These are phyloP conservation scores for Acleris literana DNA, from an alignment of 2,888 invertebrate genomes.

Conservation along the genomic window DNA sequence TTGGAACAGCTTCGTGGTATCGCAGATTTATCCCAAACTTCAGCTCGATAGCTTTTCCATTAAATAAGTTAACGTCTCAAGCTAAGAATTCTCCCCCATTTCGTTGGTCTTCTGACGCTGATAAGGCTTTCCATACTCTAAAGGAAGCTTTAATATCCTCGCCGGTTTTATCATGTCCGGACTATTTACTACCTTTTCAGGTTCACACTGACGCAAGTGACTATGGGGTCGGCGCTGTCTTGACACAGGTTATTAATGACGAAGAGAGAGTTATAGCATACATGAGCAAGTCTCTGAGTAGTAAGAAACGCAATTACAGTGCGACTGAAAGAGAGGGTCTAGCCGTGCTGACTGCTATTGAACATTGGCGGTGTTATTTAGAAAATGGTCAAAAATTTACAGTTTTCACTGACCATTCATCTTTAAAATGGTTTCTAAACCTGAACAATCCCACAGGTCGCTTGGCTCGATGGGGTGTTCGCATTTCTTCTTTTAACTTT, in stretches of 20 bases:
- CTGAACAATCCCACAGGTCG: background rate
- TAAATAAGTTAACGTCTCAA: conserved; percentile 20
- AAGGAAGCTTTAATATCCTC: conserved; percentile 10
- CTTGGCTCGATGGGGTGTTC: background rate
- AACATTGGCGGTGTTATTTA: conserved; percentile 7
- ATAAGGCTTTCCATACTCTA: conserved; percentile 5
- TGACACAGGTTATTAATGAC: background rate
- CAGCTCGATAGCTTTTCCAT: conserved; percentile 12
- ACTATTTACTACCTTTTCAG: conserved; percentile 13
- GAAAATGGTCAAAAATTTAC: conserved; percentile 1
- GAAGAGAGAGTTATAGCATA: conserved; percentile 6
- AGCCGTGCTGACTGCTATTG: background rate
- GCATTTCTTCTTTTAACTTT: background rate
- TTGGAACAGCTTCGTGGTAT: conserved; percentile 30
- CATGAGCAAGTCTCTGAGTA: conserved; percentile 2
- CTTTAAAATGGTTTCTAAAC: conserved; percentile 11
- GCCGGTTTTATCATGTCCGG: conserved; percentile 24
- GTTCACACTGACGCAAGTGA: too few species aligned
- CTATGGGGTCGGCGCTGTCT: background rate
- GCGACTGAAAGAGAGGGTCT: background rate
- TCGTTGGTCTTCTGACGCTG: conserved; percentile 9
- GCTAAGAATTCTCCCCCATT: conserved; percentile 8
- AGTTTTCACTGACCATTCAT: background rate
- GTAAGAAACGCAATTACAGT: background rate
- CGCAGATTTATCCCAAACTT: conserved; percentile 18